These are phyloP conservation scores for Eutolmus rufibarbis DNA, from an alignment of 2,888 invertebrate species.

Conservation along the genomic window DNA sequence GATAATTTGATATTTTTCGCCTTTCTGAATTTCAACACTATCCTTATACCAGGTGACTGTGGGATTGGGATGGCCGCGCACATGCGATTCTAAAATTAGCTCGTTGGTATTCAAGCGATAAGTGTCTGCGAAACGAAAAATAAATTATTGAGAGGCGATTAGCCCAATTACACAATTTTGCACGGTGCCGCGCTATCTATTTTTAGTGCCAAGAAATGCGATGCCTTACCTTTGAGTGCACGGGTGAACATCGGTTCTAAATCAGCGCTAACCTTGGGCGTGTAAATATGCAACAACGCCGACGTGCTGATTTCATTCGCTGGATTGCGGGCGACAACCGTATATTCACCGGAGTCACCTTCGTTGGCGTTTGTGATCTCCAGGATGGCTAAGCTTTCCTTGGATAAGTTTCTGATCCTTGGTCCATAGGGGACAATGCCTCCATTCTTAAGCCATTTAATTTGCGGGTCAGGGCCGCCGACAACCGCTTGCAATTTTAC, in stretches of 20 bases:
- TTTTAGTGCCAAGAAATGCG: neutral
- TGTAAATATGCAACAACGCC: slow-evolving; percentile 77
- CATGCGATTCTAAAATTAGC: slow-evolving; percentile 77
- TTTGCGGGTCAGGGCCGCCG: slow-evolving; percentile 73
- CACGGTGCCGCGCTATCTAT: neutral
- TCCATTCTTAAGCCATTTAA: slow-evolving; percentile 80
- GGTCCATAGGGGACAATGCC: slow-evolving; percentile 61
- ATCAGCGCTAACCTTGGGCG: slow-evolving; percentile 63
- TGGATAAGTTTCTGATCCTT: slow-evolving; percentile 59
- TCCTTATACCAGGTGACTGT: slow-evolving; percentile 81
- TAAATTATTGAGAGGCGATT: neutral
- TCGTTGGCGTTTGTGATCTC: slow-evolving; percentile 74
- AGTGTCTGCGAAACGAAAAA: slow-evolving; percentile 66
- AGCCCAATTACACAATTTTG: slow-evolving; percentile 8
- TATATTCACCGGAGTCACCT: slow-evolving; percentile 80
- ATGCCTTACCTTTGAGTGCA: slow-evolving; percentile 71
- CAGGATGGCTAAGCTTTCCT: slow-evolving; percentile 75
- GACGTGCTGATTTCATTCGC: slow-evolving; percentile 74
- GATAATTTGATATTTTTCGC: slow-evolving; percentile 70
- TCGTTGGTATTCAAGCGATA: slow-evolving; percentile 78
- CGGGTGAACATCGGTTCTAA: slow-evolving; percentile 79
- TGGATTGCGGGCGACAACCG: slow-evolving; percentile 77
- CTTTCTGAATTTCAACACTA: slow-evolving; percentile 67
- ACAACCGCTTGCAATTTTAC: slow-evolving; percentile 83
- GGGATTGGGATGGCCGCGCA: slow-evolving; percentile 77